These are phyloP conservation scores for Dicaeum eximium DNA, from an alignment of 2,113 vertebrate genomes.

Conservation along the genomic window DNA sequence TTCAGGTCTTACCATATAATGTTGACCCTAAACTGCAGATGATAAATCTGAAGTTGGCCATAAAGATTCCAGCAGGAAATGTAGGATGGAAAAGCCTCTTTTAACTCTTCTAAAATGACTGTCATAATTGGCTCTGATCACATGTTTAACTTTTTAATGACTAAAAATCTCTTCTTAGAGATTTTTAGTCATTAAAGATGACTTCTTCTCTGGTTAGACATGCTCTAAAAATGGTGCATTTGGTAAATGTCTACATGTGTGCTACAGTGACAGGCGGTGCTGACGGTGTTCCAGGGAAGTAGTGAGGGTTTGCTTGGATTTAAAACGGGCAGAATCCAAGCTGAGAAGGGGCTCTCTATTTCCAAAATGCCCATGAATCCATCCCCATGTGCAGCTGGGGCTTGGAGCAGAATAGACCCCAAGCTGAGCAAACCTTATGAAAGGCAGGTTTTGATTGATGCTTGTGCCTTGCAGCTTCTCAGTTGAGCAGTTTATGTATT, in stretches of 20 bases:
- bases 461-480: background rate
- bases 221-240: conserved; percentile 32
- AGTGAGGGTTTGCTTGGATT: background rate
- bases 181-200: background rate
- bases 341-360: background rate
- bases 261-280: background rate
- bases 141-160: conserved; percentile 25
- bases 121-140: conserved; percentile 15
- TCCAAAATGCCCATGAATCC: background rate
- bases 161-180: conserved; percentile 1
- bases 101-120: conserved; percentile 16
- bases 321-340: background rate
- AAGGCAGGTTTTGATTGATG: background rate
- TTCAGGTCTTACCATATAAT: conserved; percentile 21
- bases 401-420: background rate
- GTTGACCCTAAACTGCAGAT: conserved; percentile 29
- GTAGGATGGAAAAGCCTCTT: conserved; percentile 9
- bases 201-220: background rate
- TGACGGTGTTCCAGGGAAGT: background rate
- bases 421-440: background rate
- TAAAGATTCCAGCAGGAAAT: conserved; percentile 50
- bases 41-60: conserved; percentile 11
- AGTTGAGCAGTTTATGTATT: background rate
- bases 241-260: background rate
- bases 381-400: background rate